A percentile compares a stretch with the other conserved stretches of the same genome.
phyloP scores from a whole-genome alignment of 2,113 vertebrate species.

The Sebastes fasciatus region DNA sequence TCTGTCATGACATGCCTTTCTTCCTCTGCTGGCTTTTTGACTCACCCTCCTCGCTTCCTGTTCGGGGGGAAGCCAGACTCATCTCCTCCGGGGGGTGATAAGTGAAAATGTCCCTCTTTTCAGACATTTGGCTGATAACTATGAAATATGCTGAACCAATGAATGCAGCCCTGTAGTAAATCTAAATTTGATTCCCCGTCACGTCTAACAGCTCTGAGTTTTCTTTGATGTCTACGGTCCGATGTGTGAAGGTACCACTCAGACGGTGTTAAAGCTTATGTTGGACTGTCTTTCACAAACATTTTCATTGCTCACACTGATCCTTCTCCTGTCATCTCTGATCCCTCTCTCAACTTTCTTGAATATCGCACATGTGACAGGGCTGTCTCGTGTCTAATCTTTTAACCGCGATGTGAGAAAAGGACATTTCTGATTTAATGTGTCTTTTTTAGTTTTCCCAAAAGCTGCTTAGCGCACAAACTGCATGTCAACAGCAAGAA shows the following conservation, averaged over 20 bases:
- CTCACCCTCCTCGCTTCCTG: conserved; percentile 32
- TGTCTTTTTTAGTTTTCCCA: conserved; percentile 32
- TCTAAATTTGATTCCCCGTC: conserved; percentile 60
- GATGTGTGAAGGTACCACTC: conserved; percentile 37
- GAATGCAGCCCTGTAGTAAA: conserved; percentile 55
- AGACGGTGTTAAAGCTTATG: conserved; percentile 24
- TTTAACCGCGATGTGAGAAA: conserved; percentile 33
- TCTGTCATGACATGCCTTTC: conserved; percentile 18
- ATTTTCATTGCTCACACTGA: conserved; percentile 41
- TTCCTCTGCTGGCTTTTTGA: conserved; percentile 8
- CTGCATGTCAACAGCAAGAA: conserved; percentile 16
- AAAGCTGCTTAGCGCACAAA: conserved; percentile 24
- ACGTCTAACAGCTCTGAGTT: conserved; percentile 32
- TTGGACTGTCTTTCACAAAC: conserved; percentile 41
- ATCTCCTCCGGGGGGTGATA: conserved; percentile 17
- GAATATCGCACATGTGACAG: conserved; percentile 33
- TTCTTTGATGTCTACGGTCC: conserved; percentile 62
- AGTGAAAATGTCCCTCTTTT: conserved; percentile 47
- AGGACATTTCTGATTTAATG: conserved; percentile 40
- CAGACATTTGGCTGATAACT: conserved; percentile 56
- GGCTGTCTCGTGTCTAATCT: conserved; percentile 51
- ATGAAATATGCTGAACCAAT: conserved; percentile 67
- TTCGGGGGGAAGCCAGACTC: conserved; percentile 10
- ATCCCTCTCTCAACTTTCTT: conserved; percentile 37
- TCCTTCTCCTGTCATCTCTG: conserved; percentile 42